Percentiles rank a stretch among this genome's conserved stretches.
These are phyloP conservation scores for Malacoctenus gilli DNA, from an alignment of 2,797 vertebrate species.

Conservation along the genomic window DNA sequence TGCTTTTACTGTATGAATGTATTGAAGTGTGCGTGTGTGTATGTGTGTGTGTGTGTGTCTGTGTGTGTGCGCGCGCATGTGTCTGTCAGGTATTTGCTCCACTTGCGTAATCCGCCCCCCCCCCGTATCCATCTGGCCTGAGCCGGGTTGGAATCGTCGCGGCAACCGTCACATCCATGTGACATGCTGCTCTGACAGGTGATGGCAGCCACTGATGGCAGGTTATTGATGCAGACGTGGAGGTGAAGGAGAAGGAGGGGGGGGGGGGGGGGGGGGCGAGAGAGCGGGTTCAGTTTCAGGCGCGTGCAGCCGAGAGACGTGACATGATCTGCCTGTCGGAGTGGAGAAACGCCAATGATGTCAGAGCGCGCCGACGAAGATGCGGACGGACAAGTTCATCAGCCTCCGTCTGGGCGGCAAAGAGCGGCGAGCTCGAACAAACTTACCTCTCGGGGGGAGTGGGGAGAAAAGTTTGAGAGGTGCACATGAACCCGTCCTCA, in stretches of 20 bases:
- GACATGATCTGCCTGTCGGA: slow-evolving; percentile 64
- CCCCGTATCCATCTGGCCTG: slow-evolving; percentile 52
- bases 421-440: neutral
- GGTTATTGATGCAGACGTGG: slow-evolving; percentile 69
- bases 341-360: slow-evolving; percentile 36
- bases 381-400: slow-evolving; percentile 31
- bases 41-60: slow-evolving; percentile 34
- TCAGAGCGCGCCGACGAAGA: slow-evolving; percentile 52
- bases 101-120: too few species aligned
- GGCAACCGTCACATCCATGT: slow-evolving; percentile 89
- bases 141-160: slow-evolving; percentile 79
- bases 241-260: slow-evolving; percentile 24
- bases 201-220: slow-evolving; percentile 81
- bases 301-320: slow-evolving; percentile 55
- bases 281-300: slow-evolving; percentile 68
- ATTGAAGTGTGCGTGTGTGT: neutral
- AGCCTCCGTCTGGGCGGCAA: slow-evolving; percentile 23
- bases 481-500: slow-evolving; percentile 13
- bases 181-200: slow-evolving; percentile 84
- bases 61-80: slow-evolving; percentile 55
- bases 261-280: slow-evolving; percentile 20
- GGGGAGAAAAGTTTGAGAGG: slow-evolving; percentile 39
- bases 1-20: too few species aligned
- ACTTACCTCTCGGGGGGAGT: neutral
- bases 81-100: too few species aligned